Percentiles rank a stretch among this genome's conserved stretches.
phyloP scores from a whole-genome alignment of 2,888 invertebrate species.

The Conomelus anceps region DNA sequence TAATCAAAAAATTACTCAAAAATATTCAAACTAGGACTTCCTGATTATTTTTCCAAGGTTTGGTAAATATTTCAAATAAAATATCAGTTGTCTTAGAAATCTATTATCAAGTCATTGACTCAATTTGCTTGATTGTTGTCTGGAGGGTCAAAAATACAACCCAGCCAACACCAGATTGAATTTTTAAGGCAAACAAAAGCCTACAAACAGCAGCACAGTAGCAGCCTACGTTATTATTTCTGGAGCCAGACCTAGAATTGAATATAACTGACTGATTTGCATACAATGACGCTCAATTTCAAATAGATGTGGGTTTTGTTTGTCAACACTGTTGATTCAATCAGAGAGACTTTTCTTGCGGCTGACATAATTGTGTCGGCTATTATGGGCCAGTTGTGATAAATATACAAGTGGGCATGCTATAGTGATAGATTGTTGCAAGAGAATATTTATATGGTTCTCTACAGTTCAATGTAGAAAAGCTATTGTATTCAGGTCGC shows the following conservation, averaged over 20 bases:
- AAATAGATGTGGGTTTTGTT: not conserved
- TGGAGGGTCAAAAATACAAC: no score
- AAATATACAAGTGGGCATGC: not conserved
- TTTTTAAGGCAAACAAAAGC: not conserved
- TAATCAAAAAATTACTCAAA: no score
- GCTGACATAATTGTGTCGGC: not conserved
- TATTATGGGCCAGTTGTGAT: not conserved
- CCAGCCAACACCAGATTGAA: not conserved
- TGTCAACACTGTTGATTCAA: not conserved
- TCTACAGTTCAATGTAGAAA: not conserved
- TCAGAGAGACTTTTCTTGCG: not conserved
- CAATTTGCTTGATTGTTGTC: no score
- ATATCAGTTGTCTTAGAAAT: no score
- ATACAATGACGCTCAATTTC: not conserved
- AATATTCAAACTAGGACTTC: no score
- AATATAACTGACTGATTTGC: not conserved
- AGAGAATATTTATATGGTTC: not conserved
- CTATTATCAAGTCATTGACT: no score
- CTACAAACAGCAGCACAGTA: not conserved
- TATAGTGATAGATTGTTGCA: not conserved
- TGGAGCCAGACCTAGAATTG: not conserved
- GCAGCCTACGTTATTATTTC: not conserved
- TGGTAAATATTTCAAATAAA: no score
- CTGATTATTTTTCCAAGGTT: no score
- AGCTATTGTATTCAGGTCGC: not conserved